These are phyloP conservation scores for Xestia xanthographa DNA, from an alignment of 2,888 invertebrate species.

Conservation along the genomic window DNA sequence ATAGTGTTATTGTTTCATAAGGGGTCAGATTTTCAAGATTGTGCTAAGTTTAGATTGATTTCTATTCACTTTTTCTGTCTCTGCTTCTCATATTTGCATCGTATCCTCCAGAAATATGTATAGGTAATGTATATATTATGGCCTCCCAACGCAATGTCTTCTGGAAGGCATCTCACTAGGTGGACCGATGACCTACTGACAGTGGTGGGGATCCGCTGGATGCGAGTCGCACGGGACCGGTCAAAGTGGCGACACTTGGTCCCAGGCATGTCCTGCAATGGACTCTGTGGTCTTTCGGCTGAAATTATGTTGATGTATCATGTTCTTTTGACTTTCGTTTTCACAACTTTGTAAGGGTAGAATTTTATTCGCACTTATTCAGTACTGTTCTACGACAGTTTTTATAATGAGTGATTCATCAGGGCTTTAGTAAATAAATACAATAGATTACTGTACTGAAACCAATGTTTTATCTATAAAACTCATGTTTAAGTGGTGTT, in stretches of 20 bases:
- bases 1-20: neutral
- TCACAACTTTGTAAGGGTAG: neutral
- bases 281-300: too few species aligned
- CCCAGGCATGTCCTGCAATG: too few species aligned
- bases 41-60: neutral
- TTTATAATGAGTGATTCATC: neutral
- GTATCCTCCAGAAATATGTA: neutral
- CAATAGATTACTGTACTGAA: neutral
- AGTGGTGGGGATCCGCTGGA: too few species aligned
- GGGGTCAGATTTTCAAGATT: neutral
- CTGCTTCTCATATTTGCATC: neutral
- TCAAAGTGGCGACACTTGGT: too few species aligned
- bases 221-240: too few species aligned
- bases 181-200: too few species aligned
- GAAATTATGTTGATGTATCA: too few species aligned
- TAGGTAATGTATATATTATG: too few species aligned
- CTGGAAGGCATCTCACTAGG: too few species aligned
- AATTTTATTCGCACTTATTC: neutral
- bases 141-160: too few species aligned
- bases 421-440: neutral
- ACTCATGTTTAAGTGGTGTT: neutral
- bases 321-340: too few species aligned
- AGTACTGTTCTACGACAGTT: neutral
- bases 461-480: neutral
- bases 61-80: neutral